These are phyloP conservation scores for Melitaea athalia DNA, from an alignment of 2,888 invertebrate species.

Conservation along the genomic window DNA sequence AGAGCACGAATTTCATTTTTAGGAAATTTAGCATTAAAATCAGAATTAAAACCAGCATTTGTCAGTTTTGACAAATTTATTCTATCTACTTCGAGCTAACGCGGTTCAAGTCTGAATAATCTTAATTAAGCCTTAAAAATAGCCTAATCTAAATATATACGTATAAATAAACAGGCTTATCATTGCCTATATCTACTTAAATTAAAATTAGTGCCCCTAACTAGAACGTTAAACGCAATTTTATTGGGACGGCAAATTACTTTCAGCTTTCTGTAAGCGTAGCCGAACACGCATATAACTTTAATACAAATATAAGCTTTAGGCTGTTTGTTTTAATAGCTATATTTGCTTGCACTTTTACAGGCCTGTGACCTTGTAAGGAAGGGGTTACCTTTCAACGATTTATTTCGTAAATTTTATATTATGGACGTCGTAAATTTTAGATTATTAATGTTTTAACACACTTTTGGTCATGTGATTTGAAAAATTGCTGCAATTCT, in stretches of 20 bases:
- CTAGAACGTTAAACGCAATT: constrained; percentile 25
- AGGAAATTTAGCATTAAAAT: too few relatives aligned
- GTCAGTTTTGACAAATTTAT: too few relatives aligned
- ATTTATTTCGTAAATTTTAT: background rate
- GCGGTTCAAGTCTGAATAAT: background rate
- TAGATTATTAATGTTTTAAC: background rate
- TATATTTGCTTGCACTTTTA: constrained; percentile 14
- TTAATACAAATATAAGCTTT: constrained; percentile 17
- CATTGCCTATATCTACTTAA: background rate
- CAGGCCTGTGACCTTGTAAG: constrained; percentile 17
- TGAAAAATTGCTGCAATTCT: background rate
- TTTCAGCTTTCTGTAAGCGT: constrained; percentile 22
- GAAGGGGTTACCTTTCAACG: constrained; percentile 11
- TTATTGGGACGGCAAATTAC: constrained; percentile 26
- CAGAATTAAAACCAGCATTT: too few relatives aligned
- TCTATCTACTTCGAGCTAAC: too few relatives aligned
- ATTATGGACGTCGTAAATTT: constrained; percentile 4
- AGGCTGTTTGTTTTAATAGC: background rate
- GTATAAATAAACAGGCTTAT: background rate
- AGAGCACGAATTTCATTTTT: too few relatives aligned
- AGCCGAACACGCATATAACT: constrained; percentile 22
- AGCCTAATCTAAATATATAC: background rate
- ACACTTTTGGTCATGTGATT: background rate
- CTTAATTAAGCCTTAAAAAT: background rate
- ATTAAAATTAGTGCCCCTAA: constrained; percentile 10